Evolutionary conservation across 2,797 vertebrate genomes (phyloP).

Genomic region (Nyctalus aviator): DNA sequence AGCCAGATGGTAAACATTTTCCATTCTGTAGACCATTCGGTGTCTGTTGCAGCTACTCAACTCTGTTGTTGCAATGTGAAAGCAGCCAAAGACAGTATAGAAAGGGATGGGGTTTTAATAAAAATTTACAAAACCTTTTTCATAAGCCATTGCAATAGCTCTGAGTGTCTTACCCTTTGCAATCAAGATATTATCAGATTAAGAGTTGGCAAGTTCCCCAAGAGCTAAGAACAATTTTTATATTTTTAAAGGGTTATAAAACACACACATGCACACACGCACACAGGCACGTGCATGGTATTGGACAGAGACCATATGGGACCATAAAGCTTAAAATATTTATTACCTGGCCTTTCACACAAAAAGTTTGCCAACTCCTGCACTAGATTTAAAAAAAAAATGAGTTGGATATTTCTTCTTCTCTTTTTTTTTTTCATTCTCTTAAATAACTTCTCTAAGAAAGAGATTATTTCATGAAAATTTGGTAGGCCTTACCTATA

Average conservation of each 20-base stretch:
- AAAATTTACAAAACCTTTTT: not conserved
- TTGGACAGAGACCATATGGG: not conserved
- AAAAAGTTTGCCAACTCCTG: not conserved
- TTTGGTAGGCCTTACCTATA: not conserved
- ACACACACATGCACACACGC: too few relatives aligned
- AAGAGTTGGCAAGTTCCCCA: not conserved
- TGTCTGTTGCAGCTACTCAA: not conserved
- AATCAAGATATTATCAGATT: not conserved
- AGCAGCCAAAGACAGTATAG: not conserved
- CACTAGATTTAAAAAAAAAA: not conserved
- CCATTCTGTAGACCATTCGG: not conserved
- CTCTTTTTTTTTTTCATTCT: not conserved
- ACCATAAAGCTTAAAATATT: constrained; percentile 15
- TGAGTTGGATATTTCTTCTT: not conserved
- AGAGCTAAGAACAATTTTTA: not conserved
- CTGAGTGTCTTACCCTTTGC: not conserved
- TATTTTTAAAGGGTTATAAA: not conserved
- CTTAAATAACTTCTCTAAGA: not conserved
- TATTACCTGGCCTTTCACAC: not conserved
- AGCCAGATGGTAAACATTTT: not conserved
- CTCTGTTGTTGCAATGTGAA: not conserved
- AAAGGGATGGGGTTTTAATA: not conserved
- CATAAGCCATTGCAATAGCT: not conserved
- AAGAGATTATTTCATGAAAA: not conserved
- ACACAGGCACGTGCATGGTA: not conserved